Evolutionary conservation across 2,113 vertebrate species (phyloP).

Genomic region (Siniperca chuatsi): DNA sequence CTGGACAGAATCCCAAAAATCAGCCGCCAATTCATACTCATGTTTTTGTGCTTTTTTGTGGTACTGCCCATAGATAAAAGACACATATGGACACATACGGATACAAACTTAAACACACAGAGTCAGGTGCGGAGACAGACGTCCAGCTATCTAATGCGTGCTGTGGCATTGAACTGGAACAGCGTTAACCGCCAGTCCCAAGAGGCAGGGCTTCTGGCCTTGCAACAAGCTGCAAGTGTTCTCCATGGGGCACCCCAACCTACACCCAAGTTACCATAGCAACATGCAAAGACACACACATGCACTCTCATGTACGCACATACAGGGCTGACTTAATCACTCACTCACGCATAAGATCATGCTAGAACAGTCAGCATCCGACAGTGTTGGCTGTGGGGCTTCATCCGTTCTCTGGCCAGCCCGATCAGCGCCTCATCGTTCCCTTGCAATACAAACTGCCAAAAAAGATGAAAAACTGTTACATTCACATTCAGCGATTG

Average conservation of each 20-base stretch:
- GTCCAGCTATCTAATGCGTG: conserved; percentile 26
- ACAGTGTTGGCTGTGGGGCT: conserved; percentile 35
- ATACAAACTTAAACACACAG: neutral
- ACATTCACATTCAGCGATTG: conserved; percentile 36
- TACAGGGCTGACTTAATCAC: conserved; percentile 57
- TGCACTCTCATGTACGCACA: conserved; percentile 9
- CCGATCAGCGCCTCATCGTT: conserved; percentile 32
- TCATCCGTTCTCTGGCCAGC: conserved; percentile 15
- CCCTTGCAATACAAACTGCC: conserved; percentile 46
- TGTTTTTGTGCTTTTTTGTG: conserved; percentile 14
- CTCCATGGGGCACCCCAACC: conserved; percentile 62
- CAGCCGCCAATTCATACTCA: conserved; percentile 29
- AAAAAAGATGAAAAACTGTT: conserved; percentile 40
- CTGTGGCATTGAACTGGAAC: conserved; percentile 25
- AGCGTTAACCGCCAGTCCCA: conserved; percentile 29
- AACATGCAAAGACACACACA: conserved; percentile 55
- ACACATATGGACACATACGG: neutral
- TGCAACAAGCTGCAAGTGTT: conserved; percentile 48
- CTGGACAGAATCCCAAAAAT: conserved; percentile 47
- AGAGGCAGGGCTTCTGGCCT: conserved; percentile 52
- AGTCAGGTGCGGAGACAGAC: conserved; percentile 28
- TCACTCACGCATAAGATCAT: conserved; percentile 59
- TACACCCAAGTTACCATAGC: conserved; percentile 71
- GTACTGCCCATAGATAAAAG: neutral
- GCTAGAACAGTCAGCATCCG: conserved; percentile 54